Percentiles rank a stretch among this genome's conserved stretches.
These are phyloP conservation scores for Physeter macrocephalus DNA, from an alignment of 2,113 vertebrate genomes.

Conservation along the genomic window DNA sequence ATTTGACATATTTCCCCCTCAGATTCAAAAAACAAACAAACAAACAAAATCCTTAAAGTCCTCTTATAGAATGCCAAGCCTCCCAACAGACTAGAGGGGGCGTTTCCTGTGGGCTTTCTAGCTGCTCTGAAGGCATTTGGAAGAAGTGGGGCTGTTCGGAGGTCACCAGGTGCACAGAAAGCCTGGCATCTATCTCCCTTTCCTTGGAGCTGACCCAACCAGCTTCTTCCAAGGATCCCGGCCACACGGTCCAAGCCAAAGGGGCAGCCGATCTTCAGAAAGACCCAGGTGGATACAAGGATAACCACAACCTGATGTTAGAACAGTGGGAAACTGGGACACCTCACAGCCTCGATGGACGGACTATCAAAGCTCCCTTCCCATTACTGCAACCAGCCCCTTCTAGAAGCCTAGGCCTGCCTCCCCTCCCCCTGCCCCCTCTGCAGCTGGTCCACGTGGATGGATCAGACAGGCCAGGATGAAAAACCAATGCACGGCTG, in stretches of 20 bases:
- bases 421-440: accelerated
- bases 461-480: neutral
- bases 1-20: neutral
- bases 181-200: neutral
- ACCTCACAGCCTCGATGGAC: accelerated
- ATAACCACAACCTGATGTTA: neutral
- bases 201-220: neutral
- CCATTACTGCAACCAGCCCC: neutral
- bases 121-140: neutral
- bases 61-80: neutral
- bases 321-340: neutral
- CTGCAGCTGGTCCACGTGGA: neutral
- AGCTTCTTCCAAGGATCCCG: neutral
- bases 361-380: neutral
- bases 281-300: neutral
- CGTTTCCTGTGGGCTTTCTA: no score
- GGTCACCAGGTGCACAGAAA: neutral
- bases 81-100: neutral
- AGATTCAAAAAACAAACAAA: neutral
- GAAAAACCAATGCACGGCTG: neutral
- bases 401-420: neutral
- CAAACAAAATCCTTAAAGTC: neutral
- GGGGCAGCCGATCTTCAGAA: neutral
- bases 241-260: neutral
- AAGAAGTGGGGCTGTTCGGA: neutral